Evolutionary conservation across 2,888 invertebrate species (phyloP).

Genomic region (Boloria selene): DNA sequence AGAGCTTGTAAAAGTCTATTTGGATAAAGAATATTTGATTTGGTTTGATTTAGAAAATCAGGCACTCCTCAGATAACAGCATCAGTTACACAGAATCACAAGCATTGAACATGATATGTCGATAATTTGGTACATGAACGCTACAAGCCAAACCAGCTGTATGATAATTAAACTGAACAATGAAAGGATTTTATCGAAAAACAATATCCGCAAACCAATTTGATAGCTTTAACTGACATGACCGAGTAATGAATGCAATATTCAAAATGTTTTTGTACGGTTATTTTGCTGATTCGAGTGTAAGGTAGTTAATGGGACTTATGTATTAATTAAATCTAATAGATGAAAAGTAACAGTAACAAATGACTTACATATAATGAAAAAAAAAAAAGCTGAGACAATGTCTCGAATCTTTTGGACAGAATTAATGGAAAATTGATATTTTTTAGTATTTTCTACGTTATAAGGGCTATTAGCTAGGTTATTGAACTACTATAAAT

Average conservation of each 20-base stretch:
- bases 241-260: constrained; percentile 34
- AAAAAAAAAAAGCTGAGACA: too few species aligned
- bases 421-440: too few species aligned
- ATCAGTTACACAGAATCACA: constrained; percentile 7
- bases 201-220: constrained; percentile 44
- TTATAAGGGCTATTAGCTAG: too few species aligned
- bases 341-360: background rate
- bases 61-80: too few species aligned
- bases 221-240: constrained; percentile 37
- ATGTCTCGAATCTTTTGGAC: too few species aligned
- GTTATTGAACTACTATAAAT: too few species aligned
- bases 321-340: constrained; percentile 9
- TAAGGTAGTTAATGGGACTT: constrained; percentile 10
- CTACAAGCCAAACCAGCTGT: constrained; percentile 41
- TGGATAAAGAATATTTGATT: too few species aligned
- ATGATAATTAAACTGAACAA: constrained; percentile 55
- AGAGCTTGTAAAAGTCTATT: too few species aligned
- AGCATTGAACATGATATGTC: constrained; percentile 27
- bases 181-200: constrained; percentile 52
- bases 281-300: constrained; percentile 9
- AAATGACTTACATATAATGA: too few species aligned
- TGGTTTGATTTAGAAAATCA: too few species aligned
- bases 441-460: too few species aligned
- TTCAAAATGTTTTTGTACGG: constrained; percentile 34
- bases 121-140: constrained; percentile 40